A percentile compares a stretch with the other conserved stretches of the same genome.
These are phyloP conservation scores for Typhlichthys subterraneus DNA, from an alignment of 2,797 vertebrate genomes.

Conservation along the genomic window DNA sequence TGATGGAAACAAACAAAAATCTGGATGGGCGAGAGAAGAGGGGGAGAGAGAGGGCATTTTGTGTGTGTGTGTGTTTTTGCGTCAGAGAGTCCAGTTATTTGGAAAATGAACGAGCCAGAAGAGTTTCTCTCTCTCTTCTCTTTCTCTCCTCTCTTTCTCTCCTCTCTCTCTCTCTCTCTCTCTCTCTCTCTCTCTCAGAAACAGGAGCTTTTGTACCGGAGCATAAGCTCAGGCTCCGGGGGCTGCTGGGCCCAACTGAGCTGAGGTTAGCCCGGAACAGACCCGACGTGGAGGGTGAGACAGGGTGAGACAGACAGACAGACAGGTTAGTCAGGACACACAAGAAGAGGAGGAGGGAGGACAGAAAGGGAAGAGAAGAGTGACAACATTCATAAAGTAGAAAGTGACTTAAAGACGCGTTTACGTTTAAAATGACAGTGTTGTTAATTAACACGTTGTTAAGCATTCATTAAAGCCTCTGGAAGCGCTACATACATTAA, in stretches of 20 bases:
- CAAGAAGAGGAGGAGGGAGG: constrained; percentile 26
- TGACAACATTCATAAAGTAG: constrained; percentile 51
- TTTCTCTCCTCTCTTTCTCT: not conserved
- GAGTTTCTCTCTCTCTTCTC: constrained; percentile 5
- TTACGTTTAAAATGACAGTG: constrained; percentile 2
- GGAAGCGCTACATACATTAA: too few relatives aligned
- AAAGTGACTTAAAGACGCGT: constrained; percentile 24
- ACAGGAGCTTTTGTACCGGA: constrained; percentile 82
- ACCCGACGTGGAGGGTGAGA: constrained; percentile 48
- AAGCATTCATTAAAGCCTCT: too few relatives aligned
- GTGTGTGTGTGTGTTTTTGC: not conserved
- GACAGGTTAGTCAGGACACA: not conserved
- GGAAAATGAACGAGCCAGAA: too few relatives aligned
- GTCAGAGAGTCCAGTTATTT: too few relatives aligned
- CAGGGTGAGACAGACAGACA: constrained; percentile 14
- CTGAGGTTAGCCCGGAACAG: constrained; percentile 65
- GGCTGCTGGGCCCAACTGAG: constrained; percentile 80
- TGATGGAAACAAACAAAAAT: constrained; percentile 39
- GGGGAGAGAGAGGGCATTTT: not conserved
- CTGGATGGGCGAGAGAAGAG: constrained; percentile 18
- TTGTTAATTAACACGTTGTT: too few relatives aligned
- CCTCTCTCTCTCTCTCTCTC: not conserved
- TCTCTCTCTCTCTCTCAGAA: constrained; percentile 51
- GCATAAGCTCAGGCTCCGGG: constrained; percentile 75
- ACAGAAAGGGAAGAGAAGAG: constrained; percentile 40